Evolutionary conservation across 2,797 vertebrate genomes (phyloP).

Genomic region (Pseudopleuronectes americanus): DNA sequence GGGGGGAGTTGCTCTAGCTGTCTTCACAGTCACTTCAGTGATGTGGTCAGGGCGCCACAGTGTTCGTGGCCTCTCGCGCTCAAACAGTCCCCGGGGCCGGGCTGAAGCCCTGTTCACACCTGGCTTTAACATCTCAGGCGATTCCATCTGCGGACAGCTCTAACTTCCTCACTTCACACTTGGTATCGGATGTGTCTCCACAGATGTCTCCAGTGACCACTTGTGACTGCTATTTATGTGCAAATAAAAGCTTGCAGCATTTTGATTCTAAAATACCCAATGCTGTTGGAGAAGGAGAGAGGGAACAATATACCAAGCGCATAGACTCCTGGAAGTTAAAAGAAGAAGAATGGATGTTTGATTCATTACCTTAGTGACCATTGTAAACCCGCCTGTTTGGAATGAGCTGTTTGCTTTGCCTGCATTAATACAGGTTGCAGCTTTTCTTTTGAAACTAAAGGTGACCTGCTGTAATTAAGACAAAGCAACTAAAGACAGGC

Average conservation of each 20-base stretch:
- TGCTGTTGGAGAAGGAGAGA: background rate
- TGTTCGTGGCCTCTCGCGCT: constrained; percentile 18
- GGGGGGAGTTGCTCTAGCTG: constrained; percentile 4
- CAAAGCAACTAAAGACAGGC: too few species aligned
- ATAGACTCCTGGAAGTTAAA: too few species aligned
- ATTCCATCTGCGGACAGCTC: background rate
- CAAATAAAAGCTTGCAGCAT: background rate
- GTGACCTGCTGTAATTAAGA: too few species aligned
- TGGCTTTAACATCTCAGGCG: background rate
- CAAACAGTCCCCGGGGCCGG: constrained; percentile 12
- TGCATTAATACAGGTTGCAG: too few species aligned
- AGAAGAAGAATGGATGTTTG: background rate
- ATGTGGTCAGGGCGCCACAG: background rate
- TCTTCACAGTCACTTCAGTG: constrained; percentile 20
- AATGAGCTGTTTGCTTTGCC: too few species aligned
- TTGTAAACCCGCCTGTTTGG: too few species aligned
- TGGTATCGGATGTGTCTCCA: background rate
- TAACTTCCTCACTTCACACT: background rate
- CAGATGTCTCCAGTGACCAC: background rate
- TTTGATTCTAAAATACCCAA: background rate
- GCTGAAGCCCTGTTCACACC: background rate
- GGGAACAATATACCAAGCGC: too few species aligned
- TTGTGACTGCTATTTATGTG: background rate
- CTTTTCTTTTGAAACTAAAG: too few species aligned
- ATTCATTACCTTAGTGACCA: too few species aligned